Base-by-base conservation (phyloP, 2,888 invertebrate species). In the Erannis defoliaria region DNA sequence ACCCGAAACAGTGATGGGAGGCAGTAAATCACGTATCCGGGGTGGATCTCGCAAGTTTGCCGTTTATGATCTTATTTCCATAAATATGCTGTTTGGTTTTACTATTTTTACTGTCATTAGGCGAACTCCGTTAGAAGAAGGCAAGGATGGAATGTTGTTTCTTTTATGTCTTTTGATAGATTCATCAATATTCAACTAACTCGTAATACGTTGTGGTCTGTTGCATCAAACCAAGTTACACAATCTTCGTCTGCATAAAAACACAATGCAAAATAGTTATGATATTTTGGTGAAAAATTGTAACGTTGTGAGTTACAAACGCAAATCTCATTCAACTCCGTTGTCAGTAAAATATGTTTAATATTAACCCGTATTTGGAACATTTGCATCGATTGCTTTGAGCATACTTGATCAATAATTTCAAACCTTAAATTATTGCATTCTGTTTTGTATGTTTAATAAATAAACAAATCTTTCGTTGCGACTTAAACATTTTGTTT, bases 1-100 rank as follows among this genome's bases (percentile, higher is more conserved):
- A 80, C 75, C 70, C 64, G 76, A 81, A 79, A 73, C 68, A 48
- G 62, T 61, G 70, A 72, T 73, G 71, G 73, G 72, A 68, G 66
- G 62, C 62, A 62, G 68, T 74, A 73, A 73, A 76, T 76, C 77
- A 74, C 56, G 49, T 64, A 61, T 63, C 63, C 62, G 62, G 49
- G 61, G 58, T 60, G 60, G 64, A 56, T 53, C 51, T 54, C 35
- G 23, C 37, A 37, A 54, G 31, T 55, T 59, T 50, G 50, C 26
- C 42, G 49, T 59, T 60, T 58, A 63, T 55, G 38, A 50, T 31
- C 45, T 12, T 16, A 58, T 62, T 45, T 58, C 46, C 63, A 63
- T 63, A 48, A 56, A 56, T 48, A 53, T 53, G 42, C 56, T 48
- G 33, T 55, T 55, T 50, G 45, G 45, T 56, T 60, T 60, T 60